Base-by-base conservation (phyloP, 2,888 invertebrate genomes). In the Eucera pruinosa region DNA sequence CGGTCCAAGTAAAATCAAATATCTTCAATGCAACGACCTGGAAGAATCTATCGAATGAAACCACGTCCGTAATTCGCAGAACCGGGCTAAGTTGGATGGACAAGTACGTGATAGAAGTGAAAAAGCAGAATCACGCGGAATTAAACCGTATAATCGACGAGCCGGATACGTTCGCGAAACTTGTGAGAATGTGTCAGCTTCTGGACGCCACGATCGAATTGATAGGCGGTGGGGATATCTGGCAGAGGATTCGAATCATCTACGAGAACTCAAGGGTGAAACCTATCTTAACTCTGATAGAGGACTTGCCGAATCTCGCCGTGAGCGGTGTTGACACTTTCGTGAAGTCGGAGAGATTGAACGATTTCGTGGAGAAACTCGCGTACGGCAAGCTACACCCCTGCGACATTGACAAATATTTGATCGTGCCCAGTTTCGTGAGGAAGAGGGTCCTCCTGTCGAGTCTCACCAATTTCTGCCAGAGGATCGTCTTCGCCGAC, bases 391-490 rank as follows among this genome's bases (percentile, higher is more conserved):
- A 71, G 11, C 81, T 84, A 15, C 83, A 84, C 30, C 83, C 84
- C 7, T 91, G 91, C 66, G 88, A 91, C 62, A 80, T 91, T 43
- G 88, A 89, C 60, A 89, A 86, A 66, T 91, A 89, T 71, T 83
- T 91, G 20, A 89, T 89, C 55, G 86, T 87, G 23, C 88, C 91
- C 0, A 74, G 70, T 5, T 91, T 88, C 64, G 81, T 91, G 20
- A 82, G 87, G 50, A 89, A 88, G 52, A 90, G 86, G 55, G 86
- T 82, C 11, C 80, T 89, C 33, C 74, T 90, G 27, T 83, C 86
- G 1, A 90, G 87, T 58, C 83, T 91, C 48, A 82, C 83, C n/a
- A 85, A 86, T 45, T 88, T 89, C 71, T 91, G 91, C 67, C 86
- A 87, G 23, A 88, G 88, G 54, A 62, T 90, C 60, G 57, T 89